Evolutionary conservation across 2,113 vertebrate species (phyloP).

Genomic region (Hydrolagus affinis): DNA sequence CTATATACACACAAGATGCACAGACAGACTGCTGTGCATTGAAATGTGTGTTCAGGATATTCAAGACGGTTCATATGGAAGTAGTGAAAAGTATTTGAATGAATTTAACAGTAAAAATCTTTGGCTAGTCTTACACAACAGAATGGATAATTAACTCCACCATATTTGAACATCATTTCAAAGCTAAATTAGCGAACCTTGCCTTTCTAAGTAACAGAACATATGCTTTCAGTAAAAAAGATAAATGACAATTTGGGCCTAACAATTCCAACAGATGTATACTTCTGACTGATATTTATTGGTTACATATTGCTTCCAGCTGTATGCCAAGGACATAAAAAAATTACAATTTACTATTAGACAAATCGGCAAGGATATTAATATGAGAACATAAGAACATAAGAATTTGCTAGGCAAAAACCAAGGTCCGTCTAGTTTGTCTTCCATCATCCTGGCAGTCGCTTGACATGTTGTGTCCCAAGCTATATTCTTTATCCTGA

Average conservation of each 20-base stretch:
- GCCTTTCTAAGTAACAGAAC: background rate
- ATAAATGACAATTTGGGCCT: background rate
- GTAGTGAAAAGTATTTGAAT: background rate
- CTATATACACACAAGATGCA: background rate
- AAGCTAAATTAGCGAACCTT: too few relatives aligned
- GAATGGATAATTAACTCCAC: background rate
- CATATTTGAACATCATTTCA: conserved; percentile 1
- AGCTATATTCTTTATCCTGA: too few relatives aligned
- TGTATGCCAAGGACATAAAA: too few relatives aligned
- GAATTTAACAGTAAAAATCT: background rate
- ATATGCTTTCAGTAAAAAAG: background rate
- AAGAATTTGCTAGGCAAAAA: too few relatives aligned
- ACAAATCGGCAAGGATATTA: too few relatives aligned
- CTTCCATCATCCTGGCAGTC: too few relatives aligned
- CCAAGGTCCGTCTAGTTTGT: too few relatives aligned
- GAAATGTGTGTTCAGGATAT: background rate
- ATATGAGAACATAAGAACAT: too few relatives aligned
- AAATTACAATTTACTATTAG: too few relatives aligned
- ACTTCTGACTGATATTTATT: background rate
- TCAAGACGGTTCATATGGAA: background rate
- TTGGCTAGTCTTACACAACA: background rate
- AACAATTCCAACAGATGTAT: background rate
- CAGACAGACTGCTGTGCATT: background rate
- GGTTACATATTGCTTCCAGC: too few relatives aligned
- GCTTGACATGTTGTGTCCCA: too few relatives aligned